Evolutionary conservation across 1,140 invertebrate species (phyloP).

Genomic region (Eumeta japonica): DNA sequence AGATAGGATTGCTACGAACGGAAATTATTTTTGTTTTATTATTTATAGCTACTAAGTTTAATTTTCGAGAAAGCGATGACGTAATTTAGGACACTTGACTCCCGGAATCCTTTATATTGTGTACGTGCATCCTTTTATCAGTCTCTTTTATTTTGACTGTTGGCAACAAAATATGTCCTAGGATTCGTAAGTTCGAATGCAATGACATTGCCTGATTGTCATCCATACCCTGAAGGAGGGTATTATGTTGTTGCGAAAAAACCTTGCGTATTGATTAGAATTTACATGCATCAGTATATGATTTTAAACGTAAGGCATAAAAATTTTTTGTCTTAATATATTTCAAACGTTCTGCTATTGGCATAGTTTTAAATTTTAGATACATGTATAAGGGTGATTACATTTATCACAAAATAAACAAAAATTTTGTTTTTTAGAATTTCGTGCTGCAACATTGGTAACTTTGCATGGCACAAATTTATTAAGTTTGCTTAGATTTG

Average conservation of each 20-base stretch:
- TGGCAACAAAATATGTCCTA: constrained; percentile 8
- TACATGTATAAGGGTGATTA: constrained; percentile 8
- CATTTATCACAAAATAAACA: constrained; percentile 11
- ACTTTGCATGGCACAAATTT: no score
- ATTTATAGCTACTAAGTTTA: constrained; percentile 5
- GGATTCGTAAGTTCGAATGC: not conserved
- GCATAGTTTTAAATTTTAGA: constrained; percentile 8
- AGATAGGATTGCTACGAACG: constrained; percentile 12
- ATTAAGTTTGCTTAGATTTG: no score
- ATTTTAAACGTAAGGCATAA: no score
- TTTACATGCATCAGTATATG: constrained; percentile 10
- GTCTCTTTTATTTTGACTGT: constrained; percentile 10
- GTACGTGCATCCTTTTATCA: constrained; percentile 7
- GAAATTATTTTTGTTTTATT: constrained; percentile 10
- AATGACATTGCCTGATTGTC: not conserved
- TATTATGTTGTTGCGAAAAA: constrained; percentile 12
- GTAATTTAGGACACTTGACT: constrained; percentile 14
- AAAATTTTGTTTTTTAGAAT: constrained; percentile 5
- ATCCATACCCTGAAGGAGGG: constrained; percentile 10
- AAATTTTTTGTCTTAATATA: constrained; percentile 7
- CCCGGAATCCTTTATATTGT: constrained; percentile 12
- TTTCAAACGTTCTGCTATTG: constrained; percentile 1
- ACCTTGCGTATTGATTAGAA: constrained; percentile 14
- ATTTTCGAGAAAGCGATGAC: constrained; percentile 2
- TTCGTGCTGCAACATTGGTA: constrained; percentile 6